Base-by-base conservation (phyloP, 1,140 invertebrate species). In the Leptestheria dahalacensis region DNA sequence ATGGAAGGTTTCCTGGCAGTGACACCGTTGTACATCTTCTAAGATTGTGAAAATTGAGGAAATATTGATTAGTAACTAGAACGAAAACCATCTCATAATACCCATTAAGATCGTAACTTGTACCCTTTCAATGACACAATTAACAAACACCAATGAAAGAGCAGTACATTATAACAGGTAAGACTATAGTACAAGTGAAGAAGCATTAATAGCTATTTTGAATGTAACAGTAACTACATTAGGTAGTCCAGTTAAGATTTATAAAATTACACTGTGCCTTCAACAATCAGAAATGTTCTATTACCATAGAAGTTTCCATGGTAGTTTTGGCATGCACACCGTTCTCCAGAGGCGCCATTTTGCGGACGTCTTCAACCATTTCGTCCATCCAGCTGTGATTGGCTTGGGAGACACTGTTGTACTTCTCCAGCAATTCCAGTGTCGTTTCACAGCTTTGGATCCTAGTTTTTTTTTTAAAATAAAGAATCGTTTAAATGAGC, bases 1-100 rank as follows among this genome's bases (percentile, higher is more conserved):
- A 98, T 92, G 69, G 87, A 85, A 66, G 87, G 84, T 64, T 87
- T 90, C 68, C 87, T 81, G 72, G 96, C 91, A 66, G 90, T 83
- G 62, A 94, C 83, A 70, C 80, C 83, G 68, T 90, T 90, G 70
- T 95, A 85, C 68, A 95, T 78, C 68, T 83, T 86, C 92, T 96
- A 76, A 63, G 79, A n/a, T n/a, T n/a, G n/a, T n/a, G 77, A 68
- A 69, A 72, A 60, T 11, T 26, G 26, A 33, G 3, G 15, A 20
- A 41, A 51, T 25, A n/a, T n/a, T n/a, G n/a, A n/a, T n/a, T n/a
- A n/a, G n/a, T n/a, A n/a, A n/a, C n/a, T n/a, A n/a, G n/a, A n/a
- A n/a, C n/a, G n/a, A n/a, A n/a, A n/a, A n/a, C n/a, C n/a, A n/a
- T n/a, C n/a, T n/a, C n/a, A n/a, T n/a, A n/a, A n/a, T n/a, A n/a